Evolutionary conservation across 2,113 vertebrate genomes (phyloP), one percentile per base, ranked within the genome.

Genomic region (Centrocercus urophasianus): DNA sequence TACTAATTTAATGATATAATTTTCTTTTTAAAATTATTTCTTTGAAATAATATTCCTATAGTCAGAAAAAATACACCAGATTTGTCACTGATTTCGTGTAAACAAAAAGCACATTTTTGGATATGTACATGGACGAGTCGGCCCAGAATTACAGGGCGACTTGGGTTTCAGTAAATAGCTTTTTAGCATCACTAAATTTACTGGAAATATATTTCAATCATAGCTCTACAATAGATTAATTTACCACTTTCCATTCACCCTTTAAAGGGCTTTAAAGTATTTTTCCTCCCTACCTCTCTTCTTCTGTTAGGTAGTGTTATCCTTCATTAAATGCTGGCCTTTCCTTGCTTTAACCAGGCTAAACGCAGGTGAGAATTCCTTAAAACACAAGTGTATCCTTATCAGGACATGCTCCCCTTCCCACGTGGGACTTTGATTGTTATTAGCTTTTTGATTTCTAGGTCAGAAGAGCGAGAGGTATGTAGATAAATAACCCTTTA

Each of bases 1-100:
- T 97, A 98, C 97, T 97, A 97, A 97, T 97, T 97, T 97, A 97
- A 97, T 92, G 95, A 97, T 96, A 97, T 94, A 88, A 91, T 96
- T 96, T 54, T 54, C 52, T 54, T 54, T 96, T 95, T 64, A 45
- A 95, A 97, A 97, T 94, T 97, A 97, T 97, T 97, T 98, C 97
- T 97, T 98, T 97, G 97, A 98, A 98, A 98, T 97, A 98, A 98
- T 97, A 97, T 97, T 98, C 96, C 97, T 98, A 96, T 97, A 97
- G 97, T 96, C 97, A 97, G 97, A 98, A 97, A 97, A 97, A 97
- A 96, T 95, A 97, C 96, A 97, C 97, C 97, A 96, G 97, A 97
- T 97, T 97, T 95, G 81, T 74, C 95, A 97, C 94, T 96, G 97
- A 95, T 97, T 97, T 97, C 77, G 91, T 97, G 96, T 96, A 96